A percentile compares a stretch with the other conserved stretches of the same genome.
phyloP scores from a whole-genome alignment of 2,113 vertebrate species.

The Callipepla californica region DNA sequence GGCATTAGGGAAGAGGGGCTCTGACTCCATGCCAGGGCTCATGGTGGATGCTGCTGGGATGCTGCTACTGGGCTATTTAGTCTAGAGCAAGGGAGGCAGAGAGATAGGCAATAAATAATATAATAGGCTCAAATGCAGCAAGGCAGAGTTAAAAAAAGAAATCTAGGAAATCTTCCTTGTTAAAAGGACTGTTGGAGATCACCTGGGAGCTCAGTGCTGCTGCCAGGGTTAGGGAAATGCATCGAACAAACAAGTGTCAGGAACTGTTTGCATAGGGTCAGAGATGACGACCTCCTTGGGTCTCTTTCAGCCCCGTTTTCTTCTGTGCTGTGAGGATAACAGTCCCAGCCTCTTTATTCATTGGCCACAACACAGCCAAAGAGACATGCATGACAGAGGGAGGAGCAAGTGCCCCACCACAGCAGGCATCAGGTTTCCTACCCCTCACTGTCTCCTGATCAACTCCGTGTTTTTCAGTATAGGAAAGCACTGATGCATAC shows the following conservation, averaged over 20 bases:
- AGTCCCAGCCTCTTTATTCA: neutral
- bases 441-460: neutral
- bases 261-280: neutral
- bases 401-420: neutral
- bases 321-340: neutral
- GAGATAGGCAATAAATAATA: conserved; percentile 9
- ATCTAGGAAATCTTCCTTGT: neutral
- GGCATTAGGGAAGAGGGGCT: neutral
- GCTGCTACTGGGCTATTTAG: conserved; percentile 38
- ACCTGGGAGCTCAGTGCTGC: neutral
- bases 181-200: neutral
- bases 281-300: neutral
- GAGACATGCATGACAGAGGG: no score
- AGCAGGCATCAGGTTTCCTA: neutral
- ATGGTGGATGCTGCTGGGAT: accelerated
- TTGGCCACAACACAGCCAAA: accelerated
- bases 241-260: neutral
- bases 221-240: neutral
- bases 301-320: neutral
- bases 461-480: neutral
- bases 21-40: neutral
- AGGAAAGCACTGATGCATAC: neutral
- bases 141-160: neutral
- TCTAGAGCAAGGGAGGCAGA: conserved; percentile 21
- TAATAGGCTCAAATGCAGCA: neutral